These are phyloP conservation scores for Australoheros scitulus DNA, from an alignment of 2,113 vertebrate genomes.

Conservation along the genomic window DNA sequence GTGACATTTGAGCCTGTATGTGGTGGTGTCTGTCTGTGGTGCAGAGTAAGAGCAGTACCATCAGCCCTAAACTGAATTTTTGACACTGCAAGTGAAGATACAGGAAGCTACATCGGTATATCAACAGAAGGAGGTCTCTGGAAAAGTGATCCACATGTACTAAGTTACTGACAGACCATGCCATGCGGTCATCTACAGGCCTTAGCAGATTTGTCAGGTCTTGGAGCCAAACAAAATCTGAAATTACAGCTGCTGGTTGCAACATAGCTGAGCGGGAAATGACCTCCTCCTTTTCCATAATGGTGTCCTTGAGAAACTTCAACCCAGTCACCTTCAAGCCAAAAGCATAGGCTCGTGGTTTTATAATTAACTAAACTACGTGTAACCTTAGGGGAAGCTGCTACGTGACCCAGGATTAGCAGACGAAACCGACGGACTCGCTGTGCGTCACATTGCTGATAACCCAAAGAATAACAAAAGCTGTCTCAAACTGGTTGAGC, in stretches of 20 bases:
- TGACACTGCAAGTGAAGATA: not conserved
- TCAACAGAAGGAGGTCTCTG: conserved; percentile 13
- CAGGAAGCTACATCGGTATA: not conserved
- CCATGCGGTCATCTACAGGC: not conserved
- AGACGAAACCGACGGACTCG: not conserved
- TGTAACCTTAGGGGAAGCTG: not conserved
- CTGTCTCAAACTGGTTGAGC: not conserved
- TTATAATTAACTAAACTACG: not conserved
- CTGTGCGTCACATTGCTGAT: not conserved
- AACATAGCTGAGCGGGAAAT: not conserved
- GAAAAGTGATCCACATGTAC: conserved; percentile 27
- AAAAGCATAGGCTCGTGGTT: not conserved
- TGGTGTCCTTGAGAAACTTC: conserved; percentile 2
- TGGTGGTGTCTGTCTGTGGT: not conserved
- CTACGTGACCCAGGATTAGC: not conserved
- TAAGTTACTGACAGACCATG: not conserved
- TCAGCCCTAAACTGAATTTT: conserved; percentile 27
- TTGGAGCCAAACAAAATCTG: conserved; percentile 38
- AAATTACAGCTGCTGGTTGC: conserved; percentile 46
- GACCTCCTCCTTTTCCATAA: not conserved
- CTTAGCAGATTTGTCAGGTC: not conserved
- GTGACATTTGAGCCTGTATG: not conserved
- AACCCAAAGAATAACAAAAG: not conserved
- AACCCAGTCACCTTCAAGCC: not conserved
- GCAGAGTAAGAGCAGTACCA: not conserved